Evolutionary conservation across 2,113 vertebrate genomes (phyloP).

Genomic region (Bagarius yarrelli): DNA sequence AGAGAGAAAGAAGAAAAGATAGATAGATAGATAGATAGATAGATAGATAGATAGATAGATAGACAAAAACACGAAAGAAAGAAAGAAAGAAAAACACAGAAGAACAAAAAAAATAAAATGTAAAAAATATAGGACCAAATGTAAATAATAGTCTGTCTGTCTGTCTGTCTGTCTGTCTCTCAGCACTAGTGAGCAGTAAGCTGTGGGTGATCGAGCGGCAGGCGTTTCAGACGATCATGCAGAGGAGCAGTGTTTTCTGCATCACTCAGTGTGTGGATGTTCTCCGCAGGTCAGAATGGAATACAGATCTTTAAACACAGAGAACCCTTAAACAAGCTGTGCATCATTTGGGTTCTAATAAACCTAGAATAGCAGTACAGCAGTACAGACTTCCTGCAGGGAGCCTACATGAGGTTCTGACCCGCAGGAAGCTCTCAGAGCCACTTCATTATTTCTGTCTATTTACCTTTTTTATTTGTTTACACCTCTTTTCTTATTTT

Average conservation of each 20-base stretch:
- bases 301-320: neutral
- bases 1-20: no score
- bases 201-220: constrained; percentile 72
- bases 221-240: constrained; percentile 67
- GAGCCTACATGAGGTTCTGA: no score
- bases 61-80: neutral
- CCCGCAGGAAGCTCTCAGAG: no score
- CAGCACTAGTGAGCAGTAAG: constrained; percentile 66
- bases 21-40: neutral
- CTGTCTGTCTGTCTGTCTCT: constrained; percentile 34
- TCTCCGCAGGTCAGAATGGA: constrained; percentile 66
- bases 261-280: constrained; percentile 64
- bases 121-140: neutral
- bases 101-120: neutral
- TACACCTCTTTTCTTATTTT: no score
- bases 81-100: neutral
- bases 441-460: no score
- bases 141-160: neutral
- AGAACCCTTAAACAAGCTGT: neutral
- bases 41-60: no score
- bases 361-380: neutral
- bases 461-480: no score
- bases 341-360: neutral
- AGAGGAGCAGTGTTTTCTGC: constrained; percentile 60
- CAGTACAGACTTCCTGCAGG: no score